Conservation (phyloP, 2,888 invertebrate species). For the Chaetogeoica ovagalla region DNA sequence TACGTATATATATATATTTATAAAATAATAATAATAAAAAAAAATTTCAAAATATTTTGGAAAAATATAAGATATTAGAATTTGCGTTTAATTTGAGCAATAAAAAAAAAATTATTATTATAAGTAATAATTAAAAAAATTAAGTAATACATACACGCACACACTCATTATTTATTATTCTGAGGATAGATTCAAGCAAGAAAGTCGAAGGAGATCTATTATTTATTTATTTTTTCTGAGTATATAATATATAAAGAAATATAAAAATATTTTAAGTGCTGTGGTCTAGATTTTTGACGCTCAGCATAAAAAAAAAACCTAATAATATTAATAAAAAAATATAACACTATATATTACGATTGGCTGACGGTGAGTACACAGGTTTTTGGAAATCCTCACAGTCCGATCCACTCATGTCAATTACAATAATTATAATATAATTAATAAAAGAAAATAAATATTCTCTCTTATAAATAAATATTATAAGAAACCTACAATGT, state of each 20-base stretch:
- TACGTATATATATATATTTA: constrained; percentile 2
- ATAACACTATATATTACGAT: not conserved
- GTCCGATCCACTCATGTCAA: not conserved
- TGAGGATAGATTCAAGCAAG: constrained; percentile 31
- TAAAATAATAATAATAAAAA: not conserved
- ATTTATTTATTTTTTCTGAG: not conserved
- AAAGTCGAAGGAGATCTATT: constrained; percentile 46
- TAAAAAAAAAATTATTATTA: not conserved
- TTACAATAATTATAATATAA: constrained; percentile 28
- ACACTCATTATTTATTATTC: constrained; percentile 4
- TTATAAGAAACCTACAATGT: no score
- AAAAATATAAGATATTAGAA: not conserved
- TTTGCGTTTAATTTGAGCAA: constrained; percentile 14
- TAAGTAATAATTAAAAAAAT: constrained; percentile 10
- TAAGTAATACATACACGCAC: not conserved
- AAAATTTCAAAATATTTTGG: not conserved
- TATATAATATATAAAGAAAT: not conserved
- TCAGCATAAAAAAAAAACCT: not conserved
- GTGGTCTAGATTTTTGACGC: constrained; percentile 21
- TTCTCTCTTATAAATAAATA: not conserved
- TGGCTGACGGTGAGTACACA: no score
- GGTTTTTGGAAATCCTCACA: no score
- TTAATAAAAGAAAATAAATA: constrained; percentile 36
- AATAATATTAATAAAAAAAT: not conserved
- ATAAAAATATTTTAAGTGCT: not conserved